Conservation (phyloP, 2,888 invertebrate genomes). For the Leptinotarsa haldemani region DNA sequence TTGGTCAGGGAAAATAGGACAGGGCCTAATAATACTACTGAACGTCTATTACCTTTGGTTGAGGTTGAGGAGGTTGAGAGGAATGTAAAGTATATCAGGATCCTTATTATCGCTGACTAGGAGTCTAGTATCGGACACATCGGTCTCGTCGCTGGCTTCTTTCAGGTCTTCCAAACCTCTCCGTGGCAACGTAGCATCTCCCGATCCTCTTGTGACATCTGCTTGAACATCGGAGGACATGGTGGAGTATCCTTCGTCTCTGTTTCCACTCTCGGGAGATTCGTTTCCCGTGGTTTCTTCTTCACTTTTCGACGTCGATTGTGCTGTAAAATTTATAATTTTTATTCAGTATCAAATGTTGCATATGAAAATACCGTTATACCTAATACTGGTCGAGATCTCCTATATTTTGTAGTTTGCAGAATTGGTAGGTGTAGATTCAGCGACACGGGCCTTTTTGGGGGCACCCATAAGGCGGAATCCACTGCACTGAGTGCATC, state of each 20-base stretch:
- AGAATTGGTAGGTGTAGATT: conserved; percentile 76
- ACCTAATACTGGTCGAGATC: conserved; percentile 66
- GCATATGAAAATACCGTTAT: conserved; percentile 30
- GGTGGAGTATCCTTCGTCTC: conserved; percentile 86
- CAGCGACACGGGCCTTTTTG: conserved; percentile 76
- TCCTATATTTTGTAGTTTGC: conserved; percentile 65
- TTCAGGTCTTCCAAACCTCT: conserved; percentile 75
- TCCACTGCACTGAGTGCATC: conserved; percentile 75
- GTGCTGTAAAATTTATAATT: conserved; percentile 58
- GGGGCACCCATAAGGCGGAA: conserved; percentile 76
- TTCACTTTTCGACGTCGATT: conserved; percentile 68
- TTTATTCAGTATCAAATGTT: too few relatives aligned
- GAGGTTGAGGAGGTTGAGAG: conserved; percentile 70
- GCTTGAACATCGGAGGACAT: conserved; percentile 87
- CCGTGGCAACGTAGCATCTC: conserved; percentile 65
- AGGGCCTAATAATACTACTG: background rate
- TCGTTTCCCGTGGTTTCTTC: conserved; percentile 77
- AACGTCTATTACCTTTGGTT: conserved; percentile 59
- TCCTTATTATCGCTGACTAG: conserved; percentile 72
- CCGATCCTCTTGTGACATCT: conserved; percentile 71
- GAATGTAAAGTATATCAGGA: conserved; percentile 77
- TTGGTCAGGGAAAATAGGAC: background rate
- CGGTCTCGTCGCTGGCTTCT: conserved; percentile 80
- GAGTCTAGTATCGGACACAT: conserved; percentile 70
- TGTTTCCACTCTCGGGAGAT: conserved; percentile 80